Conservation (phyloP, 2,888 invertebrate species). For the Drosophila formosana region DNA sequence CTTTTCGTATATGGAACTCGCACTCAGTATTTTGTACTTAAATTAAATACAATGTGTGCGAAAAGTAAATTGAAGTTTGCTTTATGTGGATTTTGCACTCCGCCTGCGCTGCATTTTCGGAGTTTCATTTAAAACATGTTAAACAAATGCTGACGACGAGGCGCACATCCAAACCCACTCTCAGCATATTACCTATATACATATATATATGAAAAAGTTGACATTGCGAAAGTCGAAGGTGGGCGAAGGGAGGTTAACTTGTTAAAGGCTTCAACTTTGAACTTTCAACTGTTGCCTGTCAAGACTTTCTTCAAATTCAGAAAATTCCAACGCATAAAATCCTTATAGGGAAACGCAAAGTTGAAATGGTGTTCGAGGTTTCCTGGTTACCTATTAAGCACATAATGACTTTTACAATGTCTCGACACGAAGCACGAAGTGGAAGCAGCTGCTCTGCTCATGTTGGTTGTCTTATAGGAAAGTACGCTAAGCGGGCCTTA, state of each 20-base stretch:
- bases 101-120: constrained; percentile 27
- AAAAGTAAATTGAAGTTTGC: constrained; percentile 77
- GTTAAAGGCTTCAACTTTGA: constrained; percentile 53
- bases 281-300: constrained; percentile 57
- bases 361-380: constrained; percentile 26
- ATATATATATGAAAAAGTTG: constrained; percentile 41
- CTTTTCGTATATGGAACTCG: constrained; percentile 46
- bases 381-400: not conserved
- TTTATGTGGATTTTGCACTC: constrained; percentile 69
- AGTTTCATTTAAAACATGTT: constrained; percentile 65
- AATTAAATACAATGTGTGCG: constrained; percentile 79
- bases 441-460: not conserved
- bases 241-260: constrained; percentile 14
- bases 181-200: not conserved
- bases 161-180: constrained; percentile 28
- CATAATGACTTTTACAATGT: constrained; percentile 2
- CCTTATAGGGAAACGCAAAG: constrained; percentile 10
- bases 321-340: constrained; percentile 15
- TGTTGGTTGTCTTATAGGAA: not conserved
- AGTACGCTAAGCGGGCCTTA: not conserved
- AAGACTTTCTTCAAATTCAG: constrained; percentile 12
- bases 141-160: constrained; percentile 55
- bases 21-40: constrained; percentile 70
- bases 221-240: constrained; percentile 30
- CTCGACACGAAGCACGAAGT: no score